phyloP scores from a whole-genome alignment of 2,797 vertebrate species.

The Urophycis tenuis region DNA sequence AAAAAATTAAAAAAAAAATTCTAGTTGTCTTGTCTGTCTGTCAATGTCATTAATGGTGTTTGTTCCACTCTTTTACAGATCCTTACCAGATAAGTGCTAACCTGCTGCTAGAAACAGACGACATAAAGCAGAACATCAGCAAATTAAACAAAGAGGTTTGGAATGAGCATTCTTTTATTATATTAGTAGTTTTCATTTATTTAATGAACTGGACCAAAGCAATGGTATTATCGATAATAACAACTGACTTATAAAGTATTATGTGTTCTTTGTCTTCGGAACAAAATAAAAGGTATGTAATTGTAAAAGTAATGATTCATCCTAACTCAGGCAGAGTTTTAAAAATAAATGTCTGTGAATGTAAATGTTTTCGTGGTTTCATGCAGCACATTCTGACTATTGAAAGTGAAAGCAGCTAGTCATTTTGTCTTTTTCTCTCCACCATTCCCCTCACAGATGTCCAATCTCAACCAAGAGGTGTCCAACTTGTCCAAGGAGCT shows the following conservation, averaged over 20 bases:
- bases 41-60: not conserved
- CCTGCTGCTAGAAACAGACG: slow-evolving; percentile 75
- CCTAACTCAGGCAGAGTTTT: too few relatives aligned
- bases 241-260: not conserved
- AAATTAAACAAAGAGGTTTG: slow-evolving; percentile 84
- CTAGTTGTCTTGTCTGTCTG: slow-evolving; percentile 1
- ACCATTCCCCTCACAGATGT: slow-evolving; percentile 74
- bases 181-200: not conserved
- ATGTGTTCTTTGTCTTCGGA: not conserved
- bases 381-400: not conserved
- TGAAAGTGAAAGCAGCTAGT: not conserved
- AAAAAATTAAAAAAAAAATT: too few relatives aligned
- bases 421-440: too few relatives aligned
- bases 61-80: slow-evolving; percentile 49
- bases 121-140: slow-evolving; percentile 80
- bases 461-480: slow-evolving; percentile 81
- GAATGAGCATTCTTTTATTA: not conserved
- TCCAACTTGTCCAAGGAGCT: slow-evolving; percentile 82
- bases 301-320: too few relatives aligned
- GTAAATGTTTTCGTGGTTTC: not conserved
- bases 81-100: slow-evolving; percentile 55
- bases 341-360: too few relatives aligned
- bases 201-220: not conserved
- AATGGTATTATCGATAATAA: not conserved
- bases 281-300: too few relatives aligned